A percentile compares a stretch with the other conserved stretches of the same genome.
Evolutionary conservation across 2,888 invertebrate species (phyloP).

Genomic region (Pyrochroa serraticornis): DNA sequence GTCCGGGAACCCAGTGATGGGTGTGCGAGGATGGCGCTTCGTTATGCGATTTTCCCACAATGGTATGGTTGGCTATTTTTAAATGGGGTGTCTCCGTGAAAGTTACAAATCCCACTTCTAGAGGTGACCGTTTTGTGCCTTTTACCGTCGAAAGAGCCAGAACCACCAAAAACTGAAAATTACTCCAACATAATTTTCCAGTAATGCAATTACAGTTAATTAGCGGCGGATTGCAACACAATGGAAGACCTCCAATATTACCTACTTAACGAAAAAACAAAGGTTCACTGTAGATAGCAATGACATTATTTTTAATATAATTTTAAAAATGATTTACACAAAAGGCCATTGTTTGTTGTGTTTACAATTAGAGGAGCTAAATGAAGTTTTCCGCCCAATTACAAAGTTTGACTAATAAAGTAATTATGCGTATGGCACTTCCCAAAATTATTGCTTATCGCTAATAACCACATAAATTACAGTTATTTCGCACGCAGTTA

Average conservation of each 20-base stretch:
- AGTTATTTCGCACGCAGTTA: no score
- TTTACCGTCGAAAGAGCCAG: not conserved
- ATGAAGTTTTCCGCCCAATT: not conserved
- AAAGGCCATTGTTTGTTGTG: slow-evolving; percentile 10
- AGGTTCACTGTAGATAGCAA: slow-evolving; percentile 17
- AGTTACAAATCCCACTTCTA: slow-evolving; percentile 16
- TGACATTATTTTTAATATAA: slow-evolving; percentile 20
- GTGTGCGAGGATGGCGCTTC: slow-evolving; percentile 7
- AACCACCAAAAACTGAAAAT: slow-evolving; percentile 16
- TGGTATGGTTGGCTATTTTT: not conserved
- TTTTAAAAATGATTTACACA: not conserved
- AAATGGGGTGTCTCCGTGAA: slow-evolving; percentile 14
- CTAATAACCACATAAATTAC: no score
- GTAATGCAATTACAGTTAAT: slow-evolving; percentile 2
- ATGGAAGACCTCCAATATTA: slow-evolving; percentile 27
- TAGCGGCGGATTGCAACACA: slow-evolving; percentile 24
- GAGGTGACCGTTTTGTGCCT: slow-evolving; percentile 18
- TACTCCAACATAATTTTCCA: not conserved
- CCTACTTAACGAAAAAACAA: slow-evolving; percentile 27
- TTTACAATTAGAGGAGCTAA: no score
- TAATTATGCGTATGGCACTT: no score
- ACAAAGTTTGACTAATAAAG: no score
- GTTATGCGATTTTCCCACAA: not conserved
- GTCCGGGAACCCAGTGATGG: slow-evolving; percentile 40
- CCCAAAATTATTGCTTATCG: no score